Conservation (phyloP, 2,113 vertebrate species). For the Neogobius melanostomus region DNA sequence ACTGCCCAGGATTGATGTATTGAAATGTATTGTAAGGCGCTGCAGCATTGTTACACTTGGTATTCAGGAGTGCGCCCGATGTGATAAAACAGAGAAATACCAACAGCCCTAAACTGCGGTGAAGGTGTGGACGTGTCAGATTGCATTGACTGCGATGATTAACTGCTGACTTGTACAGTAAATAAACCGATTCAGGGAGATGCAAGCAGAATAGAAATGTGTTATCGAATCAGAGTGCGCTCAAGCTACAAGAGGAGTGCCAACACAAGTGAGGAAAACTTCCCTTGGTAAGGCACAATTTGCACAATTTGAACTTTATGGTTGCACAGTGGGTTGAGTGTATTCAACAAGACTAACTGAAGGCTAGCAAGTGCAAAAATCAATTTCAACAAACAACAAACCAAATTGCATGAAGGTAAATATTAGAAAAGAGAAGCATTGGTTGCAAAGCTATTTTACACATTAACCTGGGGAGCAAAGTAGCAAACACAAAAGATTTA, state of each 20-base stretch:
- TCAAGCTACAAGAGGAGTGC: neutral
- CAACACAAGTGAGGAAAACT: neutral
- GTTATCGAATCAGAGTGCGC: neutral
- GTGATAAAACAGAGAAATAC: constrained; percentile 19
- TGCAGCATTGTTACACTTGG: constrained; percentile 14
- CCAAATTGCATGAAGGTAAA: too few species aligned
- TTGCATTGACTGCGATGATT: constrained; percentile 30
- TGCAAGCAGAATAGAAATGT: neutral
- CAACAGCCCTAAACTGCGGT: constrained; percentile 27
- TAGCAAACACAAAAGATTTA: too few species aligned
- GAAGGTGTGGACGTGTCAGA: constrained; percentile 22
- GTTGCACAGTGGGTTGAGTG: too few species aligned
- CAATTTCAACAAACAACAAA: too few species aligned
- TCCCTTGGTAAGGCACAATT: neutral
- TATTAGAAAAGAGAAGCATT: too few species aligned
- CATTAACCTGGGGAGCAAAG: too few species aligned
- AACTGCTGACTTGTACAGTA: neutral
- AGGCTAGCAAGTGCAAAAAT: too few species aligned
- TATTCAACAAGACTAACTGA: too few species aligned
- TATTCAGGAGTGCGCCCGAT: constrained; percentile 23
- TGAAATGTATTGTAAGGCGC: constrained; percentile 3
- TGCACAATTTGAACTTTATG: neutral
- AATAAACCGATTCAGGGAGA: neutral
- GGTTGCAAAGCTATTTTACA: too few species aligned
- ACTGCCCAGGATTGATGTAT: neutral